Evolutionary conservation across 2,113 vertebrate species (phyloP), one percentile per base, ranked within the genome.

Genomic region (Dromaius novaehollandiae): DNA sequence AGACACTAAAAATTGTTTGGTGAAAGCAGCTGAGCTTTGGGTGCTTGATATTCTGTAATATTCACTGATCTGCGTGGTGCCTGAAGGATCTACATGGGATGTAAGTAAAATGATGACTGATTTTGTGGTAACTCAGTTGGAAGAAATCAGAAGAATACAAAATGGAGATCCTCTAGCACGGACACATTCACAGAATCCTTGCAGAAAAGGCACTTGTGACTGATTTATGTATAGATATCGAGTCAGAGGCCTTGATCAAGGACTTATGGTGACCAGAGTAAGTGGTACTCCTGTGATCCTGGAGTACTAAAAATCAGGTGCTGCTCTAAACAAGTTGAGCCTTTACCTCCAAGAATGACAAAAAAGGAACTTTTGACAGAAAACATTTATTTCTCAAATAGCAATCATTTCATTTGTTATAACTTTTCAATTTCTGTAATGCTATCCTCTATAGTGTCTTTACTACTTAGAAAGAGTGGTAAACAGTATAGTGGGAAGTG

Each of bases 171-270:
- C 11, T 77, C 21, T 80, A 32, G 68, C 28, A 73, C 3, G 40
- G 6, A 26, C 55, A 0, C 0, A 1, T 38, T 25, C 4, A 32
- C 42, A n/a, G 13, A 74, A 1, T 4, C 80, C 21, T 70, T 69
- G 4, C 36, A 86, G 28, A 69, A 74, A 81, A 76, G 11, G 48
- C 20, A 55, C 17, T 34, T 58, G 5, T 30, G 38, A 50, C 13
- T 20, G 14, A 68, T 78, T 89, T 38, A 56, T 85, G 26, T 20
- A 3, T 9, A 75, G 20, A 79, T 85, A 76, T 6, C 46, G 13
- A n/a, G 11, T 13, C 34, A 68, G 61, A 68, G 9, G 14, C 25
- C 28, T 75, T 85, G 20, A 13, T 38, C 51, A 50, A 46, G 30
- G 15, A 3, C 58, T 93, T 38, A 79, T 0, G 0, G 40, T 38